A percentile compares a stretch with the other conserved stretches of the same genome.
phyloP scores from a whole-genome alignment of 2,888 invertebrate species.

The Meliscaeva auricollis region DNA sequence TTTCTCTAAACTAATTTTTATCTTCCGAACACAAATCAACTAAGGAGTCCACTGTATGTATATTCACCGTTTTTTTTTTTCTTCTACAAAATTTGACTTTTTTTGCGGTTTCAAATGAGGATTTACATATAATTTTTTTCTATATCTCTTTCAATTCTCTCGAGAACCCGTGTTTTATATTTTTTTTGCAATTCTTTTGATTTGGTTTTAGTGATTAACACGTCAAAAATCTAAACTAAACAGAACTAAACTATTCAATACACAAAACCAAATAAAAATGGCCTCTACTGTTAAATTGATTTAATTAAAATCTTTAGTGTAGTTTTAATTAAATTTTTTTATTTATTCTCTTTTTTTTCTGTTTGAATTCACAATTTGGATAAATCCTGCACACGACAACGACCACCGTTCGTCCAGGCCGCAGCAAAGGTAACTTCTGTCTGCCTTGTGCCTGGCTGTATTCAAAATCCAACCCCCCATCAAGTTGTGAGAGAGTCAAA shows the following conservation, averaged over 20 bases:
- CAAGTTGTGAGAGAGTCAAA: constrained; percentile 56
- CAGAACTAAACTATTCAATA: constrained; percentile 46
- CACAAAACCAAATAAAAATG: constrained; percentile 69
- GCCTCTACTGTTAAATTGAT: constrained; percentile 64
- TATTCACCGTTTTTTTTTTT: constrained; percentile 21
- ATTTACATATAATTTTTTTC: constrained; percentile 37
- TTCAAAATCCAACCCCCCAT: constrained; percentile 77
- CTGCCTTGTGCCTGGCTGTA: constrained; percentile 79
- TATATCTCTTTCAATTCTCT: constrained; percentile 73
- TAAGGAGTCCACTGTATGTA: constrained; percentile 57
- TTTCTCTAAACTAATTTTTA: constrained; percentile 32
- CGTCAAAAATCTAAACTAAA: constrained; percentile 38
- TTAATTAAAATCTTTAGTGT: constrained; percentile 23
- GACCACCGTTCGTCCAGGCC: constrained; percentile 84
- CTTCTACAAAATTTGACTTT: constrained; percentile 28
- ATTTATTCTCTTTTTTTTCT: constrained; percentile 10
- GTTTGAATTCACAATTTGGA: constrained; percentile 64
- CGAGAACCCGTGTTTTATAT: constrained; percentile 56
- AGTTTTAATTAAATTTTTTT: constrained; percentile 52
- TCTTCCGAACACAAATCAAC: constrained; percentile 48
- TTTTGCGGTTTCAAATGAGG: constrained; percentile 62
- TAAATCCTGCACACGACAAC: constrained; percentile 78
- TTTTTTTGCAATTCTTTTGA: constrained; percentile 2
- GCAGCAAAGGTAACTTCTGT: constrained; percentile 85
- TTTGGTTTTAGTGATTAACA: constrained; percentile 35